Base-by-base conservation (phyloP, 2,113 vertebrate genomes). In the Xenopus laevis region DNA sequence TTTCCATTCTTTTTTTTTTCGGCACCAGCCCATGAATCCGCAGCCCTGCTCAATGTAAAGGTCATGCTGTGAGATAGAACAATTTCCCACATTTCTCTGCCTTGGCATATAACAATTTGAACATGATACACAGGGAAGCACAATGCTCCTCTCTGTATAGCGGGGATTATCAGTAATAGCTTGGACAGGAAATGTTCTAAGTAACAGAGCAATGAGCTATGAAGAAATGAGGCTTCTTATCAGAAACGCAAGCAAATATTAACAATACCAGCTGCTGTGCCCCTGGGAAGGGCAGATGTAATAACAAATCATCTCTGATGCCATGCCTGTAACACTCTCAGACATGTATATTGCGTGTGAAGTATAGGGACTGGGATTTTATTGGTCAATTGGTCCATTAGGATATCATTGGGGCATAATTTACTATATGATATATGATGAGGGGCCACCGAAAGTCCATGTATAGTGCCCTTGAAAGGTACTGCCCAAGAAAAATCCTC, bases 181-280 rank as follows among this genome's bases (percentile, higher is more conserved):
- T 61, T 16, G 64, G 33, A 50, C 72, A 74, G 72, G 72, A 74
- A 74, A 74, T 57, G 16, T 46, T 74, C 33, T 55, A 27, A 74
- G 59, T 57, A 74, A 66, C 53, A 60, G 55, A 21, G 63, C 71
- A 60, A 74, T 67, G 72, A 59, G 45, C 63, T 66, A 59, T 46
- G 46, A 58, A 74, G 45, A 44, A 57, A 52, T 11, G 11, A 12
- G 16, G 40, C 15, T 59, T 45, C 72, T 74, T 74, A 74, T 74
- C 72, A 68, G 72, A 20, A 17, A 53, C 27, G n/a, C 59, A 57
- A 74, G 46, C 44, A 74, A 74, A 74, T 74, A 74, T 74, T 74
- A 74, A 74, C 72, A 67, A 59, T 59, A 44, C 33, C 64, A 68
- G 72, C 72, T 61, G 64, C 55, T 12, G 27, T 57, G 21, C 33